Evolutionary conservation across 1,140 invertebrate species (phyloP).

Genomic region (Drosophila aff.): DNA sequence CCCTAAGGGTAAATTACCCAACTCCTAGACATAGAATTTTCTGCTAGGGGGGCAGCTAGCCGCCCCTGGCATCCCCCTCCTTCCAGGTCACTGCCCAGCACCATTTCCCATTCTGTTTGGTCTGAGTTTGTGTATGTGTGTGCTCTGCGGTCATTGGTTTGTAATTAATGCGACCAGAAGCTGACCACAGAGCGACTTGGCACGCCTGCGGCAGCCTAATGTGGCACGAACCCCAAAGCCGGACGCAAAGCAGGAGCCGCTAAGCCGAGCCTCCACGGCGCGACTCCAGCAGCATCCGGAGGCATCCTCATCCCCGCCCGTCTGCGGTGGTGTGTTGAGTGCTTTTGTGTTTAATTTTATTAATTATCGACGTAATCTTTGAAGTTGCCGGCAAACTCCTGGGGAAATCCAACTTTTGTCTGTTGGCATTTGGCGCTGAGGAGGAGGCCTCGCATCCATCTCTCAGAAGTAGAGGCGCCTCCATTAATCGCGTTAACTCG

Average conservation of each 20-base stretch:
- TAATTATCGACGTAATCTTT: conserved; percentile 80
- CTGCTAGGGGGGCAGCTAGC: neutral
- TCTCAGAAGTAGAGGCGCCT: conserved; percentile 26
- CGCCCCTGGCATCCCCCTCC: neutral
- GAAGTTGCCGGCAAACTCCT: conserved; percentile 54
- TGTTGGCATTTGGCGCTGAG: conserved; percentile 11
- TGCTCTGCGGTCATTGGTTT: conserved; percentile 74
- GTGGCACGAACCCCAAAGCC: conserved; percentile 24
- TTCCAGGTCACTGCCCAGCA: neutral
- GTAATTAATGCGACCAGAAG: conserved; percentile 76
- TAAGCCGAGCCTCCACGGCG: neutral
- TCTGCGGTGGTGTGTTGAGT: conserved; percentile 54
- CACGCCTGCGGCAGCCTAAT: conserved; percentile 66
- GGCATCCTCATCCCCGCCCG: neutral
- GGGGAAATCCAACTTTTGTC: conserved; percentile 37
- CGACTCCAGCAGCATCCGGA: neutral
- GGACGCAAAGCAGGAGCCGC: conserved; percentile 4
- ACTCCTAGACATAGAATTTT: neutral
- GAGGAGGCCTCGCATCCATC: conserved; percentile 1
- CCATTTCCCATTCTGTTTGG: conserved; percentile 23
- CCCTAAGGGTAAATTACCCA: neutral
- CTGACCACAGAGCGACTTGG: conserved; percentile 58
- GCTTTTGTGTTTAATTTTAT: conserved; percentile 82
- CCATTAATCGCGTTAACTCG: conserved; percentile 69
- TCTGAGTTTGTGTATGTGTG: conserved; percentile 2